Percentiles rank a stretch among this genome's conserved stretches.
Conservation (phyloP, 2,888 invertebrate genomes). For the Tuberolachnus salignus region DNA sequence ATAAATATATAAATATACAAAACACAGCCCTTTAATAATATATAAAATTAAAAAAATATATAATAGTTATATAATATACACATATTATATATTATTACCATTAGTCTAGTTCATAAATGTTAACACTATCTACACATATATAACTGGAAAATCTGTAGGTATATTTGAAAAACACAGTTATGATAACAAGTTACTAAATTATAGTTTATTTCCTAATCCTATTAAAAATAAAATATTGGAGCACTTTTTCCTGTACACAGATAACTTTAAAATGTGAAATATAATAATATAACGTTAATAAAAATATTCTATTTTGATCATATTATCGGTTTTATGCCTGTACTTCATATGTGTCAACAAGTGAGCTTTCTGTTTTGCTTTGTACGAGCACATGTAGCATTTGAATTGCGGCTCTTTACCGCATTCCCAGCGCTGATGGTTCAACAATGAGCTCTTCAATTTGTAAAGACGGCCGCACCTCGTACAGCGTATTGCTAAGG, state of each 20-base stretch:
- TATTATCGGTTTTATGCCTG: conserved; percentile 58
- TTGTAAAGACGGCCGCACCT: conserved; percentile 59
- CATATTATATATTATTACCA: conserved; percentile 3
- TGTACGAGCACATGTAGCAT: conserved; percentile 59
- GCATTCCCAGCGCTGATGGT: conserved; percentile 60
- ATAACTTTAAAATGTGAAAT: conserved; percentile 1
- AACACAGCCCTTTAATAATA: conserved; percentile 55
- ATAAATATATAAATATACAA: conserved; percentile 52
- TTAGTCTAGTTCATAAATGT: conserved; percentile 7
- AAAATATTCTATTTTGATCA: conserved; percentile 45
- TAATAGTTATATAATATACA: neutral
- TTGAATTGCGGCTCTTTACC: conserved; percentile 62
- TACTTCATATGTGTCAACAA: conserved; percentile 58
- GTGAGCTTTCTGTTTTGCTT: conserved; percentile 63
- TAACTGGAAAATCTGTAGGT: conserved; percentile 36
- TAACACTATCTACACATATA: conserved; percentile 1
- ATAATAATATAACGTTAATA: conserved; percentile 36
- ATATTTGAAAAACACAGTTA: conserved; percentile 47
- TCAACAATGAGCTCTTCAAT: conserved; percentile 59
- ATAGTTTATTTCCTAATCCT: conserved; percentile 31
- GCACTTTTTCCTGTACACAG: conserved; percentile 36
- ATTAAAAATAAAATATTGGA: conserved; percentile 40
- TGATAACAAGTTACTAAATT: conserved; percentile 31
- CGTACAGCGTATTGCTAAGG: conserved; percentile 57
- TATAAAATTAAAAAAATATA: conserved; percentile 32